These are phyloP conservation scores for Heteronetta atricapilla DNA, from an alignment of 2,113 vertebrate species.

Conservation along the genomic window DNA sequence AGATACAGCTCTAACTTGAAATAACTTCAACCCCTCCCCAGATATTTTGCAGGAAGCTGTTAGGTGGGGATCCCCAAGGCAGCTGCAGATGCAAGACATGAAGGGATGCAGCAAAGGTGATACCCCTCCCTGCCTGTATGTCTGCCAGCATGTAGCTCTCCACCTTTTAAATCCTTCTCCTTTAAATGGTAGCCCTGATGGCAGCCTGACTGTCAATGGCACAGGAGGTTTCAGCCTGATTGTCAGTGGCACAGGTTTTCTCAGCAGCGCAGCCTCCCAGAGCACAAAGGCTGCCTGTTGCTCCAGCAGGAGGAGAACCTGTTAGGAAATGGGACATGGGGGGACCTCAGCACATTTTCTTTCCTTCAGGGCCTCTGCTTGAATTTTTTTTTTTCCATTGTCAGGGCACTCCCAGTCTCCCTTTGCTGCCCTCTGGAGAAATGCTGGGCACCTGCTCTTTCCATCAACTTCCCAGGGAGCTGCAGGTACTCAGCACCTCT, in stretches of 20 bases:
- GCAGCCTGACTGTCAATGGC: not conserved
- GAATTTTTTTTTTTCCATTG: not conserved
- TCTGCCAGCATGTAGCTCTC: not conserved
- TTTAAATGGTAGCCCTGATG: not conserved
- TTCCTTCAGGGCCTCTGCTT: not conserved
- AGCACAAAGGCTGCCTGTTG: not conserved
- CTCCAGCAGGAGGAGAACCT: not conserved
- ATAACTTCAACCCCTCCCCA: not conserved
- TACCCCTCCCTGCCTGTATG: not conserved
- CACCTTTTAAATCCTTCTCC: not conserved
- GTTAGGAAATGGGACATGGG: not conserved
- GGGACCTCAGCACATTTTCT: not conserved
- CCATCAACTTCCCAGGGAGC: not conserved
- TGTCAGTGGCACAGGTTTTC: not conserved
- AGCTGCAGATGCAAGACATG: not conserved
- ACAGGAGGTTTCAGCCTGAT: not conserved
- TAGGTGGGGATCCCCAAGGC: rapidly evolving
- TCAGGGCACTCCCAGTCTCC: rapidly evolving
- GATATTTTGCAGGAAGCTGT: not conserved
- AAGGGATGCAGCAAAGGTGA: not conserved
- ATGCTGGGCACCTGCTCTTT: not conserved
- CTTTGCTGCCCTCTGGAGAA: not conserved
- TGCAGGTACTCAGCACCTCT: not conserved
- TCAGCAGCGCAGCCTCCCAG: not conserved
- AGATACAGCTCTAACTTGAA: not conserved